Evolutionary conservation across 2,113 vertebrate genomes (phyloP).

Genomic region (Pollachius pollachius): DNA sequence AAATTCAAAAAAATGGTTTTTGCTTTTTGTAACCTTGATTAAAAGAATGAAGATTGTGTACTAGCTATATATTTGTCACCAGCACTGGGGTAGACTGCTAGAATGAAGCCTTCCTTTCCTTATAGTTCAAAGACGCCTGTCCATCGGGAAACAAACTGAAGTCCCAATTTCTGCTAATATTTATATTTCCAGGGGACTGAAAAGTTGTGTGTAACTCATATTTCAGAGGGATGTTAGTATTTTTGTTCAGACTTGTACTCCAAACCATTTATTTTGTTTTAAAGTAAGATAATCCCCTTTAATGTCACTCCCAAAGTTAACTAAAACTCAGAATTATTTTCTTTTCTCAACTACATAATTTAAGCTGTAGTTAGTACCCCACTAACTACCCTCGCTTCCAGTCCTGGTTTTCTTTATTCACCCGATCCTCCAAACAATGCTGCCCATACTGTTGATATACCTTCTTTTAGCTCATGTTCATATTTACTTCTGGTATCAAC

Average conservation of each 20-base stretch:
- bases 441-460: no score
- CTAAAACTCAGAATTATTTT: no score
- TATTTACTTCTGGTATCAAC: no score
- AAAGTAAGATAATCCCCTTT: no score
- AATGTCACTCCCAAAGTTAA: no score
- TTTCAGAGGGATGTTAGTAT: slow-evolving; percentile 71
- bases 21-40: slow-evolving; percentile 70
- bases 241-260: slow-evolving; percentile 61
- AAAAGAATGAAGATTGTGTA: slow-evolving; percentile 80
- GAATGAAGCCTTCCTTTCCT: slow-evolving; percentile 73
- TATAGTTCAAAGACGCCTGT: slow-evolving; percentile 38
- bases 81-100: slow-evolving; percentile 88
- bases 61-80: slow-evolving; percentile 92
- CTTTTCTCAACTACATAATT: no score
- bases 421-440: neutral
- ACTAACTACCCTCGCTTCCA: no score
- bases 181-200: slow-evolving; percentile 69
- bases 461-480: no score
- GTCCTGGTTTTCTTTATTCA: neutral
- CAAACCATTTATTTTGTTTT: neutral
- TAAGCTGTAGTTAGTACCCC: no score
- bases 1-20: slow-evolving; percentile 48
- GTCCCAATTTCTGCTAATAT: slow-evolving; percentile 75
- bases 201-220: slow-evolving; percentile 76
- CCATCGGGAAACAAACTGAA: slow-evolving; percentile 33